A percentile compares a stretch with the other conserved stretches of the same genome.
Evolutionary conservation across 23 tunicate genomes (phyloP).

Genomic region (Styela plicata): DNA sequence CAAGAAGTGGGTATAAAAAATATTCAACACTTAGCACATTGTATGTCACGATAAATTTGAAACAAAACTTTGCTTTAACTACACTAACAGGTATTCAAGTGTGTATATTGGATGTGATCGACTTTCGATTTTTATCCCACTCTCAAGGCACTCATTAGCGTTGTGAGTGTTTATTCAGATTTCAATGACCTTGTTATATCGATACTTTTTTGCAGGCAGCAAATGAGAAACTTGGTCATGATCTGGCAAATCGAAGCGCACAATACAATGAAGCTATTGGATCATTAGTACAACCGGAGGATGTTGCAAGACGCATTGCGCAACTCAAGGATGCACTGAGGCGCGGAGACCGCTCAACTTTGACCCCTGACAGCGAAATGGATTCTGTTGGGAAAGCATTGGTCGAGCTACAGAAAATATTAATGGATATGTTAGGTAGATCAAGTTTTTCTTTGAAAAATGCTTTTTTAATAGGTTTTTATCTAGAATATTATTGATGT

Average conservation of each 20-base stretch:
- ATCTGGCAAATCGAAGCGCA: slow-evolving; percentile 4
- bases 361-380: slow-evolving; percentile 10
- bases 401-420: slow-evolving; percentile 19
- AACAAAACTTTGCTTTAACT: too few species aligned
- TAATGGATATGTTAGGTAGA: slow-evolving; percentile 24
- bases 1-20: too few species aligned
- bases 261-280: slow-evolving; percentile 40
- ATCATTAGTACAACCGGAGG: slow-evolving; percentile 53
- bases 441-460: too few species aligned
- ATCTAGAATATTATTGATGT: too few species aligned
- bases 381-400: slow-evolving; percentile 56
- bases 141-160: too few species aligned
- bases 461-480: too few species aligned
- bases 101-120: too few species aligned
- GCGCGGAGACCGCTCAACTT: slow-evolving; percentile 42
- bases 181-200: neutral
- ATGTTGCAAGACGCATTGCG: slow-evolving; percentile 47
- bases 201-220: neutral
- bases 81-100: too few species aligned
- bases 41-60: too few species aligned
- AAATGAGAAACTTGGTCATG: slow-evolving; percentile 26
- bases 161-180: neutral
- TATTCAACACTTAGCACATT: too few species aligned
- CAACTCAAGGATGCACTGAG: slow-evolving; percentile 42
- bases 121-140: too few species aligned